Conservation (phyloP, 2,113 vertebrate genomes). For the Catharus bicknelli region DNA sequence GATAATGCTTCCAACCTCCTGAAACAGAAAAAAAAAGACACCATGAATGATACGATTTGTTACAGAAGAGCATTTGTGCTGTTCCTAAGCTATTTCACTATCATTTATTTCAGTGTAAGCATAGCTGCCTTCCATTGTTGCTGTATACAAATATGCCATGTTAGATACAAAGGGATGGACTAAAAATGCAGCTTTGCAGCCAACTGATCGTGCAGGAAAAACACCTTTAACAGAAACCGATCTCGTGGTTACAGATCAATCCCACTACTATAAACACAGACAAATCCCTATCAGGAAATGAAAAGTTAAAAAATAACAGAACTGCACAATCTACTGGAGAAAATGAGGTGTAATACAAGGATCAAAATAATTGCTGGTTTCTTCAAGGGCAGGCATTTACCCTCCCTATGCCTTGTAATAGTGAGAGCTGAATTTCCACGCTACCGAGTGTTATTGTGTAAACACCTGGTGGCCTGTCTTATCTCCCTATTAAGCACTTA, state of each 20-base stretch:
- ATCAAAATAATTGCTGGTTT: not conserved
- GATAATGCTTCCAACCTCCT: slow-evolving; percentile 94
- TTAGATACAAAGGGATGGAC: not conserved
- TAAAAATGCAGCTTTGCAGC: not conserved
- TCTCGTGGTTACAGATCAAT: not conserved
- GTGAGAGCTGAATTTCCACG: not conserved
- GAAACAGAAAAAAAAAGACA: slow-evolving; percentile 57
- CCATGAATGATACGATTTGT: not conserved
- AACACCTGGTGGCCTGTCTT: slow-evolving; percentile 34
- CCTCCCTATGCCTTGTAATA: not conserved
- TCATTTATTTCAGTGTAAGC: not conserved
- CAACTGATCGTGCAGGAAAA: not conserved
- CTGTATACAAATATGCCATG: not conserved
- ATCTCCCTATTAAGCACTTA: slow-evolving; percentile 26
- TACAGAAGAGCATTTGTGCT: not conserved
- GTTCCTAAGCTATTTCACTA: not conserved
- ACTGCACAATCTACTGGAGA: not conserved
- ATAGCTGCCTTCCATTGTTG: not conserved
- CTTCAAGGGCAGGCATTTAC: not conserved
- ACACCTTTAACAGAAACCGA: not conserved
- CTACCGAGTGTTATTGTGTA: not conserved
- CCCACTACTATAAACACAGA: not conserved
- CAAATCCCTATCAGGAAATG: not conserved
- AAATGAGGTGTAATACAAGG: not conserved
- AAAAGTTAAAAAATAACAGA: not conserved